Evolutionary conservation across 1,140 invertebrate species (phyloP), one percentile per base, ranked within the genome.

Genomic region (Calycopis cecrops): DNA sequence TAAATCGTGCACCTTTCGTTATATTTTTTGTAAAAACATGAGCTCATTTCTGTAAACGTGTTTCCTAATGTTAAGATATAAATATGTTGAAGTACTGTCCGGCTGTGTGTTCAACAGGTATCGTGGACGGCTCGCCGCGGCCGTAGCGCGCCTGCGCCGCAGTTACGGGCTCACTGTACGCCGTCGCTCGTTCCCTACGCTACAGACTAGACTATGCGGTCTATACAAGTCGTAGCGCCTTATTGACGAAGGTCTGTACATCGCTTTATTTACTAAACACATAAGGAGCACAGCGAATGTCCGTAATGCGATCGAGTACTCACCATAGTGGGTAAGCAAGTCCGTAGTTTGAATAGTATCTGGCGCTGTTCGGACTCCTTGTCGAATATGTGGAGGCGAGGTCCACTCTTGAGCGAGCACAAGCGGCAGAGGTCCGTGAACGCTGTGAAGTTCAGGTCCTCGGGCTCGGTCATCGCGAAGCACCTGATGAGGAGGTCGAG

Each of bases 361-460:
- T 92, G 91, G 52, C 91, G 84, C 63, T 92, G 91, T 72, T 92
- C 92, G 35, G 91, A 90, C 66, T 92, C 91, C 69, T 92, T 92
- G 67, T 92, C 92, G 72, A 93, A 92, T 68, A 93, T 92, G 71
- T 92, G 91, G 42, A 92, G 85, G 69, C 89, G 76, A 53, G 91
- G 90, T 38, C 90, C 91, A 58, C 89, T 90, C 74, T 91, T 92
- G 38, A 92, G 80, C 55, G 91, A 91, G 66, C 92, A 93, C 52
- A 93, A 87, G 65, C 92, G 88, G 70, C 92, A 93, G 35, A 93
- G 85, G 77, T 92, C 91, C 33, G 90, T 88, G 83, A 90, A 90
- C 70, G 87, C 88, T 53, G 87, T 88, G 74, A 92, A 92, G 79
- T 91, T 92, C 60, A 93, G 90, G 75, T 92, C 90, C 65, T 90